Percentiles rank a stretch among this genome's conserved stretches.
Evolutionary conservation across 1,140 invertebrate species (phyloP).

Genomic region (Diachasmimorpha longicaudata): DNA sequence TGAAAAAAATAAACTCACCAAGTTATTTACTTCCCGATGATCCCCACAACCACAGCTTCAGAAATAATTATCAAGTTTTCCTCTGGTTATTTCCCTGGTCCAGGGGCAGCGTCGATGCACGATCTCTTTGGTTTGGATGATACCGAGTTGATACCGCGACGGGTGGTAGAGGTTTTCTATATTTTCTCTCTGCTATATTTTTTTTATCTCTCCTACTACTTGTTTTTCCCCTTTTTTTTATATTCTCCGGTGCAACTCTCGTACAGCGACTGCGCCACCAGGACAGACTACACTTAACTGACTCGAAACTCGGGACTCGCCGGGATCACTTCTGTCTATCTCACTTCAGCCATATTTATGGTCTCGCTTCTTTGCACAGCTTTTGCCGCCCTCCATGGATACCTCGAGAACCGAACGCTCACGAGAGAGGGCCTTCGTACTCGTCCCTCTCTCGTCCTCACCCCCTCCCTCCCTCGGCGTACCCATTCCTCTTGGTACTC

Average conservation of each 20-base stretch:
- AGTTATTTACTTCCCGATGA: background rate
- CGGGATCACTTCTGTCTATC: conserved; percentile 8
- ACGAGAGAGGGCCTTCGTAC: background rate
- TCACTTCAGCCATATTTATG: background rate
- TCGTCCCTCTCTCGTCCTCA: background rate
- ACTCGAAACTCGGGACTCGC: conserved; percentile 14
- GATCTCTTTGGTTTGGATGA: conserved; percentile 20
- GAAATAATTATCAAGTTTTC: conserved; percentile 12
- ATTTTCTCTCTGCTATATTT: conserved; percentile 10
- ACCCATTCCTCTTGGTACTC: background rate
- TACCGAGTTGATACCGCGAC: conserved; percentile 25
- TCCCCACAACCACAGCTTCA: background rate
- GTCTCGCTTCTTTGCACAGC: background rate
- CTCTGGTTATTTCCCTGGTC: background rate
- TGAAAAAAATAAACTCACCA: background rate
- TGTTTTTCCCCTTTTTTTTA: background rate
- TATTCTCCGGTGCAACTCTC: background rate
- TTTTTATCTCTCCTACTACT: conserved; percentile 3
- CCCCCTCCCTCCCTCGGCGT: background rate
- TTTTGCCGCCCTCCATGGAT: background rate
- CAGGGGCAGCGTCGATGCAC: conserved; percentile 11
- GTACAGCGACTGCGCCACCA: conserved; percentile 20
- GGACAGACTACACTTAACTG: conserved; percentile 23
- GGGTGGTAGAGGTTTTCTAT: conserved; percentile 5
- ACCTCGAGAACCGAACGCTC: background rate